phyloP scores from a whole-genome alignment of 1,140 invertebrate genomes.

The Lepidostoma basale region DNA sequence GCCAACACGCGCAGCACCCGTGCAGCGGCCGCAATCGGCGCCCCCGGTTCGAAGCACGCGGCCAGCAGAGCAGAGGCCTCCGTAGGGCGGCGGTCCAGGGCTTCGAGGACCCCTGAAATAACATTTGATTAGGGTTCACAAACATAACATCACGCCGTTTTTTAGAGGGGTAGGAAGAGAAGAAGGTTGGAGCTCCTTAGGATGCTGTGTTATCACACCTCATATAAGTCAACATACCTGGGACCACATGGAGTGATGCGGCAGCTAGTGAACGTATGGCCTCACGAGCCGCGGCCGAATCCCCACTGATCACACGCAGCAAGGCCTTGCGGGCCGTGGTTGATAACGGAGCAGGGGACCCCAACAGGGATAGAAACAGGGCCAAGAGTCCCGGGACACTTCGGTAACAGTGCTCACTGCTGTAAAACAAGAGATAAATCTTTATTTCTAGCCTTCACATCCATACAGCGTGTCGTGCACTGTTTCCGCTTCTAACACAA shows the following conservation, averaged over 20 bases:
- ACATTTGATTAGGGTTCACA: neutral
- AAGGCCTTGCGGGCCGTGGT: conserved; percentile 28
- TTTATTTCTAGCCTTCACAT: too few relatives aligned
- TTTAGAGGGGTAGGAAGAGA: too few relatives aligned
- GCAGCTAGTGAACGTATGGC: neutral
- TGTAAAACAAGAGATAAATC: conserved; percentile 49
- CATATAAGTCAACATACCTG: too few relatives aligned
- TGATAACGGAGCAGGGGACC: conserved; percentile 50
- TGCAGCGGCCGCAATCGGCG: neutral
- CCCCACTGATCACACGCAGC: conserved; percentile 4
- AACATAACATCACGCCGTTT: too few relatives aligned
- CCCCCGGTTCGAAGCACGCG: conserved; percentile 13
- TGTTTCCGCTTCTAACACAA: too few relatives aligned
- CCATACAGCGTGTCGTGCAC: too few relatives aligned
- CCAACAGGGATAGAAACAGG: conserved; percentile 61
- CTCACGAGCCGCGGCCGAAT: conserved; percentile 43
- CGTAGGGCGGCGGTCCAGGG: neutral
- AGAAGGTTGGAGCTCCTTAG: too few relatives aligned
- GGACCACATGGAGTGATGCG: neutral
- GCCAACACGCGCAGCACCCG: neutral
- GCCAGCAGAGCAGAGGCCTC: conserved; percentile 20
- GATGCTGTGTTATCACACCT: too few relatives aligned
- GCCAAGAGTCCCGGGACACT: conserved; percentile 62
- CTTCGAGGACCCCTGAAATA: conserved; percentile 2
- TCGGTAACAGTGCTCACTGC: conserved; percentile 60